Conservation (phyloP, 2,797 vertebrate genomes). For the Esox lucius region DNA sequence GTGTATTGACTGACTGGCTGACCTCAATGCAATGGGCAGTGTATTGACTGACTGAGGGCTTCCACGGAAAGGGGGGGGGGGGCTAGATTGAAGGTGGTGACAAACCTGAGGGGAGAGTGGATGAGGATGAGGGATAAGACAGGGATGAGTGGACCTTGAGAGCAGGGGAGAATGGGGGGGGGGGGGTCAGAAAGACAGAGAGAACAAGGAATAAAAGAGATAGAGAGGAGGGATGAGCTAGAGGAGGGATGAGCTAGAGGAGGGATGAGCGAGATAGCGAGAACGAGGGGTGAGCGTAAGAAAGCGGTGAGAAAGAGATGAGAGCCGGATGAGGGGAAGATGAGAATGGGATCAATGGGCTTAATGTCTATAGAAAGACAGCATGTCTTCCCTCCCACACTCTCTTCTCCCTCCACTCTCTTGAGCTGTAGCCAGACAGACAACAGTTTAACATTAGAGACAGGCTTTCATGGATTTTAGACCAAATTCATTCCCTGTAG, state of each 20-base stretch:
- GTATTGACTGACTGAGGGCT: too few relatives aligned
- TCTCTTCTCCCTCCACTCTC: not conserved
- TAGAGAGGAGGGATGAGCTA: not conserved
- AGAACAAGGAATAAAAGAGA: not conserved
- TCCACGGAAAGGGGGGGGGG: too few relatives aligned
- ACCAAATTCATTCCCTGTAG: not conserved
- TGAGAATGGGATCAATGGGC: not conserved
- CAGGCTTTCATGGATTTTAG: not conserved
- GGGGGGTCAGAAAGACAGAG: not conserved
- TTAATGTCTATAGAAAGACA: not conserved
- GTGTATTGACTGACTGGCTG: too few relatives aligned
- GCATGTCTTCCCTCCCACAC: not conserved
- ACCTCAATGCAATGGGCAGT: too few relatives aligned
- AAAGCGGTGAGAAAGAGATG: not conserved
- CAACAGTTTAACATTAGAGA: not conserved
- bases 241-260: not conserved
- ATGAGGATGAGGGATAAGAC: conserved; percentile 11
- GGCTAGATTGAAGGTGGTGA: not conserved
- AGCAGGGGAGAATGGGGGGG: not conserved
- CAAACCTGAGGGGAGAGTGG: conserved; percentile 2
- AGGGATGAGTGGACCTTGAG: not conserved
- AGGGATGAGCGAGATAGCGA: not conserved
- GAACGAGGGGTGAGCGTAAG: too few relatives aligned
- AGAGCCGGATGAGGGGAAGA: not conserved
- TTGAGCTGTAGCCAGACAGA: not conserved